A percentile compares a stretch with the other conserved stretches of the same genome.
Evolutionary conservation across 2,797 vertebrate genomes (phyloP).

Genomic region (Cygnus olor): DNA sequence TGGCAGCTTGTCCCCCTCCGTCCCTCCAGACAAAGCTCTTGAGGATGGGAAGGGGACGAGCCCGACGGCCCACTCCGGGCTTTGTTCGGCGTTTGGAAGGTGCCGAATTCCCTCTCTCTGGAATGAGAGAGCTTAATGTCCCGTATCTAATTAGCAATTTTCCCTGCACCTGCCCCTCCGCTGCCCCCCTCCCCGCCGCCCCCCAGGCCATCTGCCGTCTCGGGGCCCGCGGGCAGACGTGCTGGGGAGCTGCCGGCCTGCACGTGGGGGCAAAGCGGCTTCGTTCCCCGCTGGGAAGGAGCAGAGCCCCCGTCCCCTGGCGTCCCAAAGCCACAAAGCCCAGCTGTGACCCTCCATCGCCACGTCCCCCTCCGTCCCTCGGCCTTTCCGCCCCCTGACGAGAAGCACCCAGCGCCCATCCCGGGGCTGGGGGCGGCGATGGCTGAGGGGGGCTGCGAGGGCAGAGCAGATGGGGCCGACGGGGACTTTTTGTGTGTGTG

Average conservation of each 20-base stretch:
- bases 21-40: background rate
- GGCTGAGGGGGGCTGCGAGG: background rate
- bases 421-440: no score
- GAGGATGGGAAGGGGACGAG: background rate
- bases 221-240: background rate
- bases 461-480: conserved; percentile 82
- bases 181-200: background rate
- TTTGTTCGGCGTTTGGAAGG: background rate
- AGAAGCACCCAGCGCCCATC: no score
- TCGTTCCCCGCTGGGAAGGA: no score
- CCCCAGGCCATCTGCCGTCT: conserved; percentile 72
- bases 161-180: conserved; percentile 69
- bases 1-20: background rate
- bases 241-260: background rate
- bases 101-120: background rate
- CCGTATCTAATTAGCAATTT: conserved; percentile 56
- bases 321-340: no score
- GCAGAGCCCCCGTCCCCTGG: no score
- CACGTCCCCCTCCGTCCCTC: no score
- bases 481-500: conserved; percentile 53
- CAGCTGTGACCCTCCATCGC: no score
- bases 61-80: background rate
- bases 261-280: background rate
- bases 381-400: no score
- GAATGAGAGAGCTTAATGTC: conserved; percentile 63